phyloP scores from a whole-genome alignment of 2,888 invertebrate genomes.

The Tinea semifulvella region DNA sequence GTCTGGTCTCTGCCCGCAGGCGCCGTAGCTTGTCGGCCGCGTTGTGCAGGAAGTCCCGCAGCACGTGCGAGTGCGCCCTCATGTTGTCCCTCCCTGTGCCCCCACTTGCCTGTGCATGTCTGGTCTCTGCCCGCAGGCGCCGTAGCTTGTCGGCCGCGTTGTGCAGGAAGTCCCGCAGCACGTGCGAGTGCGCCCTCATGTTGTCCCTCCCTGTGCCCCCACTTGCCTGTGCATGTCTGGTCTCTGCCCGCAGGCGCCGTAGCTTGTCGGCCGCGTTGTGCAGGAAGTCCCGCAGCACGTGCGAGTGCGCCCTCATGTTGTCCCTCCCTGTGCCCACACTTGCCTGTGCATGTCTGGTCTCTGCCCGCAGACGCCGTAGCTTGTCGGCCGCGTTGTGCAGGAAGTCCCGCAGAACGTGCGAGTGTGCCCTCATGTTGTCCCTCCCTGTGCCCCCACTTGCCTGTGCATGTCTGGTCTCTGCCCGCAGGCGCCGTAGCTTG shows the following conservation, averaged over 20 bases:
- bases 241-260: slow-evolving; percentile 76
- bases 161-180: slow-evolving; percentile 82
- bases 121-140: slow-evolving; percentile 74
- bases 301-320: slow-evolving; percentile 67
- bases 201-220: slow-evolving; percentile 72
- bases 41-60: slow-evolving; percentile 84
- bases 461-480: slow-evolving; percentile 63
- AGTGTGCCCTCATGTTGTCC: slow-evolving; percentile 64
- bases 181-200: slow-evolving; percentile 71
- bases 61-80: slow-evolving; percentile 70
- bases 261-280: slow-evolving; percentile 87
- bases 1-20: slow-evolving; percentile 71
- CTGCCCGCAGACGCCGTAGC: slow-evolving; percentile 77
- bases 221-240: slow-evolving; percentile 38
- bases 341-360: slow-evolving; percentile 53
- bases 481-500: slow-evolving; percentile 79
- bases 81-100: slow-evolving; percentile 72
- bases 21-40: slow-evolving; percentile 86
- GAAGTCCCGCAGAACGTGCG: slow-evolving; percentile 82
- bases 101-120: slow-evolving; percentile 61
- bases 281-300: slow-evolving; percentile 83
- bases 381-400: slow-evolving; percentile 86
- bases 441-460: slow-evolving; percentile 71
- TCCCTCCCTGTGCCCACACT: slow-evolving; percentile 71
- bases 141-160: slow-evolving; percentile 87